Conservation (phyloP, 1,140 invertebrate species). For the Eueides isabella region DNA sequence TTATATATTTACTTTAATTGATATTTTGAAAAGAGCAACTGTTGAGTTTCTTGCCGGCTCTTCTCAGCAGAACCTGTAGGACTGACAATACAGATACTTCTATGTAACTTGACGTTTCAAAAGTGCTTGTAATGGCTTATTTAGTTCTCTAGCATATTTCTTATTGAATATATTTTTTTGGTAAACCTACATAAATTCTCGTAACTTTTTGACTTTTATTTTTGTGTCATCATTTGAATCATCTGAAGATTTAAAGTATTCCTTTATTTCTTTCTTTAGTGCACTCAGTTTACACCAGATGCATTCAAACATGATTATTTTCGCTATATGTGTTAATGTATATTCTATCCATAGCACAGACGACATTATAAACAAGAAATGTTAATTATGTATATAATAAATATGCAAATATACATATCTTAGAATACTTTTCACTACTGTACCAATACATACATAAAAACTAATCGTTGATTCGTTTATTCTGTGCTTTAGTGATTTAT, state of each 20-base stretch:
- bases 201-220: not conserved
- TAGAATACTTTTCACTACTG: not conserved
- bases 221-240: not conserved
- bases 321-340: conserved; percentile 15
- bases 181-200: conserved; percentile 19
- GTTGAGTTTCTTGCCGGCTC: too few species aligned
- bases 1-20: too few species aligned
- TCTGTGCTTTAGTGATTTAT: conserved; percentile 9
- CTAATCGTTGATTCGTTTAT: conserved; percentile 8
- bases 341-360: not conserved
- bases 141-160: conserved; percentile 7
- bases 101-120: too few species aligned
- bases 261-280: conserved; percentile 16
- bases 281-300: conserved; percentile 24
- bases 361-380: not conserved
- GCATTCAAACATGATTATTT: conserved; percentile 29
- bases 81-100: too few species aligned
- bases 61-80: too few species aligned
- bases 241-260: not conserved
- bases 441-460: conserved; percentile 3
- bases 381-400: not conserved
- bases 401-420: not conserved
- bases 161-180: conserved; percentile 13
- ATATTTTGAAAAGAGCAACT: too few species aligned
- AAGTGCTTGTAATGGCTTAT: too few species aligned